phyloP scores from a whole-genome alignment of 2,797 vertebrate species.

The Sebastes trivittatus region DNA sequence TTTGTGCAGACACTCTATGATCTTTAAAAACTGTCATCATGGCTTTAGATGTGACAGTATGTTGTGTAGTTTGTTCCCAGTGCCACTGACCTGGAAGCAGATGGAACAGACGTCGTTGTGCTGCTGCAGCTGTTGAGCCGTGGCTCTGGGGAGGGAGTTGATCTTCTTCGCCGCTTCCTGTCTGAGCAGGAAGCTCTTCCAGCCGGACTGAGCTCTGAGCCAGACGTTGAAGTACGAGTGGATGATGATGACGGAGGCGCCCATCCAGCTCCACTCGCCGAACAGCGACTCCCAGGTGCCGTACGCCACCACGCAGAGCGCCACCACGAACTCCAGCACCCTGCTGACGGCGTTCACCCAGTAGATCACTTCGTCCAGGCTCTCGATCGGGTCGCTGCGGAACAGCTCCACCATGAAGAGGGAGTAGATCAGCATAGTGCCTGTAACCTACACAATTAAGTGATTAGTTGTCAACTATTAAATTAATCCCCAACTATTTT shows the following conservation, averaged over 20 bases:
- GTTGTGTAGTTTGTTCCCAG: background rate
- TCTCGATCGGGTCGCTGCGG: conserved; percentile 80
- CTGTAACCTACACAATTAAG: conserved; percentile 78
- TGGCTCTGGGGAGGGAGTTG: conserved; percentile 83
- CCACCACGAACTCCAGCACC: conserved; percentile 90
- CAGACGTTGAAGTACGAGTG: conserved; percentile 93
- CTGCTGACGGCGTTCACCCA: conserved; percentile 87
- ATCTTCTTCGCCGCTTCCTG: conserved; percentile 88
- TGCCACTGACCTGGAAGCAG: conserved; percentile 87
- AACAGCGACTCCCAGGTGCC: conserved; percentile 89
- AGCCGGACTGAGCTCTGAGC: conserved; percentile 89
- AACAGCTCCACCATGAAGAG: conserved; percentile 89
- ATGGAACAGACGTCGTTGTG: conserved; percentile 90
- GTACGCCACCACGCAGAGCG: conserved; percentile 89
- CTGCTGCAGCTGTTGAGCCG: conserved; percentile 77
- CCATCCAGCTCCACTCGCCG: conserved; percentile 93
- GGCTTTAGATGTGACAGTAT: background rate
- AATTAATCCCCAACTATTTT: no score
- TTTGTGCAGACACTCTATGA: background rate
- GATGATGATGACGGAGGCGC: conserved; percentile 88
- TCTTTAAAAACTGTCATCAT: background rate
- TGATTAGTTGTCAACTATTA: no score
- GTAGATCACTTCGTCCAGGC: conserved; percentile 90
- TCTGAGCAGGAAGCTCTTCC: conserved; percentile 89
- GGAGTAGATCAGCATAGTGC: conserved; percentile 88